These are phyloP conservation scores for Patella ulyssiponensis DNA, from an alignment of 2,888 invertebrate species.

Conservation along the genomic window DNA sequence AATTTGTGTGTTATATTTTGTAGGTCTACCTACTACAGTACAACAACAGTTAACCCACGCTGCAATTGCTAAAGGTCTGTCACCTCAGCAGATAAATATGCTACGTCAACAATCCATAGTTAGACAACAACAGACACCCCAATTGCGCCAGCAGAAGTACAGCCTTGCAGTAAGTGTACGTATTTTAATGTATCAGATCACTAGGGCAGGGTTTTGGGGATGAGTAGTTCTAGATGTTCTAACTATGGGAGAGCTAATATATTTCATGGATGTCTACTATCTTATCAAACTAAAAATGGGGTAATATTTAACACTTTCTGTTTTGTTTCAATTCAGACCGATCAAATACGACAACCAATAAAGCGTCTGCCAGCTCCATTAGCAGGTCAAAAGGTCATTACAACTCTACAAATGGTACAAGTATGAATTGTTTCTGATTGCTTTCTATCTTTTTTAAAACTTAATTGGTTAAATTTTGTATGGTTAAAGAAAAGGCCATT, in stretches of 20 bases:
- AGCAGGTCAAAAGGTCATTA: constrained; percentile 47
- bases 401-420: constrained; percentile 49
- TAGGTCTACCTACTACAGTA: constrained; percentile 45
- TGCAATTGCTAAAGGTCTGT: constrained; percentile 50
- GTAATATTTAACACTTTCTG: neutral
- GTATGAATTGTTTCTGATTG: too few species aligned
- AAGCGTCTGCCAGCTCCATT: constrained; percentile 35
- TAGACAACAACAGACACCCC: constrained; percentile 39
- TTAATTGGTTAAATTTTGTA: too few species aligned
- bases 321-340: constrained; percentile 25
- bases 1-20: constrained; percentile 6
- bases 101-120: constrained; percentile 44
- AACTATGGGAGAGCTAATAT: too few species aligned
- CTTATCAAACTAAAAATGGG: too few species aligned
- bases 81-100: constrained; percentile 53
- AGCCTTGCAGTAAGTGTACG: constrained; percentile 41
- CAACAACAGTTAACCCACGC: constrained; percentile 55
- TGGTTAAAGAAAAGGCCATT: too few species aligned
- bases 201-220: too few species aligned
- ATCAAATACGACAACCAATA: constrained; percentile 39
- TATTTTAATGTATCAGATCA: too few species aligned
- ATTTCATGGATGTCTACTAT: too few species aligned
- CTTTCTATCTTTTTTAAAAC: too few species aligned
- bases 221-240: too few species aligned
- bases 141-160: constrained; percentile 52